Conservation (phyloP, 2,113 vertebrate species). For the Esox niger region DNA sequence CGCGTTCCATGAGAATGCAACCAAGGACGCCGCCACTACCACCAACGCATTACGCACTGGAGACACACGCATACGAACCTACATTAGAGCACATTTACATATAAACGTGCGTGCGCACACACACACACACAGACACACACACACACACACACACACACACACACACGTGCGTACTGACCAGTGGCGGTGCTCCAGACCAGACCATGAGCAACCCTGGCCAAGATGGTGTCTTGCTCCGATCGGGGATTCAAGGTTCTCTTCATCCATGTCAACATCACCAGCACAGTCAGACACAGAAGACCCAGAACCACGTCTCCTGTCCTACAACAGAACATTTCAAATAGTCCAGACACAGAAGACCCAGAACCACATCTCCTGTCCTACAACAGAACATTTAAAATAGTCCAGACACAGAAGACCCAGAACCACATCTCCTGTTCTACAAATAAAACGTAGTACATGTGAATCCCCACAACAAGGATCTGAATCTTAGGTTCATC, state of each 20-base stretch:
- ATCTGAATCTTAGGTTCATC: too few species aligned
- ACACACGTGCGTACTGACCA: constrained; percentile 65
- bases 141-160: background rate
- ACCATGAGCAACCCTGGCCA: constrained; percentile 58
- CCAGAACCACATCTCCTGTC: background rate
- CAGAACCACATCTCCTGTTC: too few species aligned
- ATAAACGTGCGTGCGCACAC: background rate
- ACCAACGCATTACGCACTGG: constrained; percentile 86
- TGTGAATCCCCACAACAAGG: too few species aligned
- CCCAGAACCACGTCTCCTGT: constrained; percentile 82
- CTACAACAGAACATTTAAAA: background rate
- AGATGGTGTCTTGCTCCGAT: background rate
- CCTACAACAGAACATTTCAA: constrained; percentile 49
- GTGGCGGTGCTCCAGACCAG: constrained; percentile 80
- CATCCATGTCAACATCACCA: constrained; percentile 77
- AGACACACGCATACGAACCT: too few species aligned
- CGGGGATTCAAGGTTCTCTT: constrained; percentile 60
- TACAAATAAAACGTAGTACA: too few species aligned
- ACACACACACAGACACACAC: background rate
- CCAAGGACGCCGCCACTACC: constrained; percentile 81
- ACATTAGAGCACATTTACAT: background rate
- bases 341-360: background rate
- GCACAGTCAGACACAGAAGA: constrained; percentile 73
- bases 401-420: too few species aligned
- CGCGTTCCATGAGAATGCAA: constrained; percentile 82